Evolutionary conservation across 2,113 vertebrate species (phyloP), one percentile per base, ranked within the genome.

Genomic region (Lepus timidus): DNA sequence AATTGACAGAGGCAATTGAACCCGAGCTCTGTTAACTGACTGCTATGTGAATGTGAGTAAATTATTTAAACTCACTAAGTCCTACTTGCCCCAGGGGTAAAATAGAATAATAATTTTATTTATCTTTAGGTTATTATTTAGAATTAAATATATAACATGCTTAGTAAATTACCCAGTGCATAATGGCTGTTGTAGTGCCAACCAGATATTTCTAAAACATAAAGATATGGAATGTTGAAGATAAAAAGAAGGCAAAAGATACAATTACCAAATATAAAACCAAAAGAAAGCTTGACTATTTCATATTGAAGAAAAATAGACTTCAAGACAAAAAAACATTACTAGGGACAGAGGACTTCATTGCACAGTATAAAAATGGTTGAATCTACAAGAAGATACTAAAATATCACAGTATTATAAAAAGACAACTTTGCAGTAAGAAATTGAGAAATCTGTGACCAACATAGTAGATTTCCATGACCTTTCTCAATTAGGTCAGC

Each of bases 381-480:
- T 91, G 27, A 33, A 20, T 88, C 94, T 96, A 55, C 8, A n/a
- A 23, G 51, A 71, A 73, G 51, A 84, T 51, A 71, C 14, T 67
- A 94, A 91, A 58, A 51, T 17, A 58, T 17, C 4, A 17, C 55
- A 58, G 14, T 58, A 3, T 58, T 58, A 58, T 16, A 58, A 58
- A 58, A 16, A 17, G 55, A 58, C 19, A 58, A 58, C 55, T 58
- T 58, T 61, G 31, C 20, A 62, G 20, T 44, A 58, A 93, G 85
- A 88, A 91, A 80, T 62, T 79, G 61, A 90, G 27, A 73, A 49
- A 78, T 87, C 70, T 87, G 31, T 58, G 17, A 91, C 10, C 29
- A 79, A 67, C 33, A 6, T 39, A 4, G 31, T n/a, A 84, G 58
- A 74, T 62, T 80, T 94, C 20, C 17, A 80, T 17, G 31, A 80